Conservation (phyloP, 2,888 invertebrate genomes). For the Thymelicus sylvestris region DNA sequence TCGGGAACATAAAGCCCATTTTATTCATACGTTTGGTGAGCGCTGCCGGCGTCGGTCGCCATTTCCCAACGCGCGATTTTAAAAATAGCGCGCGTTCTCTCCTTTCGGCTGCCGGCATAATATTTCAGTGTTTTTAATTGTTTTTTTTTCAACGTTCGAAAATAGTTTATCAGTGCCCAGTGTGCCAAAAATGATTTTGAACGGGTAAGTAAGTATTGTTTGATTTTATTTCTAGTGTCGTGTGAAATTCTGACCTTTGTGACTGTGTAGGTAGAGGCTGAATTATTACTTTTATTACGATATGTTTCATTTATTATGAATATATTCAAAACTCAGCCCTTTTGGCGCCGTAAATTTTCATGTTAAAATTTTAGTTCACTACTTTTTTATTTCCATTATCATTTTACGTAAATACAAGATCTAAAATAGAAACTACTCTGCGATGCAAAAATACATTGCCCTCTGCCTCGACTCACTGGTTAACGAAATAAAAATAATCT, state of each 20-base stretch:
- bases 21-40: slow-evolving; percentile 57
- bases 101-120: slow-evolving; percentile 29
- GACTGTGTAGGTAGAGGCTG: slow-evolving; percentile 9
- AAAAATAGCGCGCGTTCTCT: slow-evolving; percentile 52
- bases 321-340: not conserved
- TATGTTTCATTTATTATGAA: not conserved
- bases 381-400: slow-evolving; percentile 4
- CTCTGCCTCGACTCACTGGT: slow-evolving; percentile 19
- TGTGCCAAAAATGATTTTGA: slow-evolving; percentile 70
- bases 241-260: slow-evolving; percentile 41
- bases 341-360: not conserved
- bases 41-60: slow-evolving; percentile 57
- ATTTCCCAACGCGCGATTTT: slow-evolving; percentile 44
- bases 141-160: slow-evolving; percentile 44
- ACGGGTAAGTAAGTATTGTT: slow-evolving; percentile 71
- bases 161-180: slow-evolving; percentile 51
- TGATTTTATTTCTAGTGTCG: slow-evolving; percentile 42
- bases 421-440: slow-evolving; percentile 14
- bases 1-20: slow-evolving; percentile 54
- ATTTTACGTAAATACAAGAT: slow-evolving; percentile 7
- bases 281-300: no score
- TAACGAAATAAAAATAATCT: slow-evolving; percentile 31
- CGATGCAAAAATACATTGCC: slow-evolving; percentile 28
- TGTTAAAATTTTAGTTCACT: not conserved
- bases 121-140: slow-evolving; percentile 39